Evolutionary conservation across 2,888 invertebrate genomes (phyloP), one percentile per base, ranked within the genome.

Genomic region (Osedax frankpressi): DNA sequence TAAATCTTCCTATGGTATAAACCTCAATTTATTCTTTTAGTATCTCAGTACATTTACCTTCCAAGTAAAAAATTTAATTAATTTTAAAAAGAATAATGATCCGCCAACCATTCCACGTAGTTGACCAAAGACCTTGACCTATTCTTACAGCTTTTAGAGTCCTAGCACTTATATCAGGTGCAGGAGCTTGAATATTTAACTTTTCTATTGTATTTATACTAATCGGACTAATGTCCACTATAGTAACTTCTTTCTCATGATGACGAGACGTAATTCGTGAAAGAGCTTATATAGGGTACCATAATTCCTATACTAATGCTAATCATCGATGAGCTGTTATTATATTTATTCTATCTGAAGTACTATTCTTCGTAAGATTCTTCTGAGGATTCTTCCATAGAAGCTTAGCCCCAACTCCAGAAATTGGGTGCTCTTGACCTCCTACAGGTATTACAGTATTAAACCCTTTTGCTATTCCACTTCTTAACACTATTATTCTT

Each of bases 401-500:
- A 80, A 87, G 86, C 0, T 76, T 88, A 77, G 83, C 86, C 14
- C 88, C 88, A 0, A 81, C 85, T 30, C 84, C 88, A 79, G 88
- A 89, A 85, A 80, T 89, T 81, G 89, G 89, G 3, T 82, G 84
- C 77, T 85, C 82, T 25, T 90, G 90, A 87, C 90, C 90, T 0
- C 90, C 90, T 0, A 80, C 82, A 78, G 87, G 87, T 77, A 88
- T 90, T 86, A 79, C 76, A 0, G 81, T 88, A 0, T 88, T 90
- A 85, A 89, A 90, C 30, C 89, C 90, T 0, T 88, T 89, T 76
- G 87, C 89, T 86, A 88, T 90, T 79, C 90, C 90, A 0, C 75
- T 90, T 79, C 81, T 90, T 83, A 91, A 91, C 86, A 90, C 90
- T 11, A 86, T 89, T 83, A 89, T 91, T 85, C 84, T 91, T 84